These are phyloP conservation scores for Otus scops DNA, from an alignment of 2,797 vertebrate genomes.

Conservation along the genomic window DNA sequence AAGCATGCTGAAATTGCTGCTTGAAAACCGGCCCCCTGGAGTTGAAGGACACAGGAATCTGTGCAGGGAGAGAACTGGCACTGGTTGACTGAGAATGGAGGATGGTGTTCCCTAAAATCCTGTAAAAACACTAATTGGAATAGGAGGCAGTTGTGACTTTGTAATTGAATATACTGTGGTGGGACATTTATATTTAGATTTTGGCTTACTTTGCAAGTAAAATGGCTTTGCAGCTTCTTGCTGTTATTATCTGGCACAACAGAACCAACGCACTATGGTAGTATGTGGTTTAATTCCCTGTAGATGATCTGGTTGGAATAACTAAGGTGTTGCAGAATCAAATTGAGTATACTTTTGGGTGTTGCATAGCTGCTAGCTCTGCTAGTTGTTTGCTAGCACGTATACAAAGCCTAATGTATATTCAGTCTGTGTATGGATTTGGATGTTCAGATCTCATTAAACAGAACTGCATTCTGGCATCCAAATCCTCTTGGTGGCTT, in stretches of 20 bases:
- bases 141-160: background rate
- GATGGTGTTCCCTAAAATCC: background rate
- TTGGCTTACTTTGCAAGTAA: background rate
- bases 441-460: background rate
- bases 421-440: background rate
- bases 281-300: background rate
- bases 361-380: background rate
- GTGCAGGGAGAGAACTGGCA: background rate
- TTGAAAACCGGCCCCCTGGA: background rate
- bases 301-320: background rate
- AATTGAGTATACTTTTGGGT: background rate
- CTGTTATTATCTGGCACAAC: background rate
- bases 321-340: background rate
- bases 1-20: background rate
- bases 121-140: background rate
- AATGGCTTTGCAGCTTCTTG: background rate
- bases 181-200: background rate
- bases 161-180: background rate
- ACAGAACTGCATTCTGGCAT: background rate
- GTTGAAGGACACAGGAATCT: background rate
- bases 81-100: background rate
- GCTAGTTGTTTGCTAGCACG: background rate
- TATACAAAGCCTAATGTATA: background rate
- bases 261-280: background rate
- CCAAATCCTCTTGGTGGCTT: slow-evolving; percentile 11